Conservation (phyloP, 2,113 vertebrate species). For the Malurus alboscapulatus region DNA sequence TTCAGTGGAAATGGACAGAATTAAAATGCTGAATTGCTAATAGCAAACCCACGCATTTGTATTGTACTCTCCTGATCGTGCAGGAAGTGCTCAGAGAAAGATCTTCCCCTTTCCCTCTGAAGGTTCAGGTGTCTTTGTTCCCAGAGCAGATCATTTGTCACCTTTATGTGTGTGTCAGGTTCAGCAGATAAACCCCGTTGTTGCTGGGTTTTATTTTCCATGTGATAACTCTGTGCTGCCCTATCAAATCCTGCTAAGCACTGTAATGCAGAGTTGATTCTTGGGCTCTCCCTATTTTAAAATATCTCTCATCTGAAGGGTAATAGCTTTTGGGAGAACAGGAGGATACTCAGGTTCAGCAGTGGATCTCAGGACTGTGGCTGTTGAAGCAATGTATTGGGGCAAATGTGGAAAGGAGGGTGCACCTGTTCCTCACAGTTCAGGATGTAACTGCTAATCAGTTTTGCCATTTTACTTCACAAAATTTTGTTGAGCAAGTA, state of each 20-base stretch:
- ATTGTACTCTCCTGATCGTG: not conserved
- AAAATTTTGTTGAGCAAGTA: not conserved
- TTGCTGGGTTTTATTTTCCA: constrained; percentile 70
- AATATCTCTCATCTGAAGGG: not conserved
- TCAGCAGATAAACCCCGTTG: constrained; percentile 61
- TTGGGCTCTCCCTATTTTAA: not conserved
- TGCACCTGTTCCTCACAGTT: not conserved
- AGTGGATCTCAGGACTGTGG: not conserved
- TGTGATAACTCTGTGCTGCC: constrained; percentile 69
- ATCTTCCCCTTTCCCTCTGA: not conserved
- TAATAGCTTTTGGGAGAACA: not conserved
- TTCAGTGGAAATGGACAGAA: constrained; percentile 1
- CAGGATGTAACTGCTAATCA: not conserved
- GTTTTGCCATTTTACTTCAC: not conserved
- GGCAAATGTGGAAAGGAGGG: not conserved
- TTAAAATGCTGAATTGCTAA: not conserved
- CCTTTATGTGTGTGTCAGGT: constrained; percentile 42
- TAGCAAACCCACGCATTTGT: not conserved
- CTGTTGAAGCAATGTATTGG: not conserved
- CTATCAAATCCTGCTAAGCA: constrained; percentile 2
- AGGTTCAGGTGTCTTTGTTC: constrained; percentile 12
- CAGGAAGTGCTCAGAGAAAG: not conserved
- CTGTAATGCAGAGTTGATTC: not conserved
- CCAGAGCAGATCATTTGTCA: constrained; percentile 52
- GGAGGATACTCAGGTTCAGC: not conserved